phyloP scores from a whole-genome alignment of 2,113 vertebrate genomes.

The Neodon shergylaensis region DNA sequence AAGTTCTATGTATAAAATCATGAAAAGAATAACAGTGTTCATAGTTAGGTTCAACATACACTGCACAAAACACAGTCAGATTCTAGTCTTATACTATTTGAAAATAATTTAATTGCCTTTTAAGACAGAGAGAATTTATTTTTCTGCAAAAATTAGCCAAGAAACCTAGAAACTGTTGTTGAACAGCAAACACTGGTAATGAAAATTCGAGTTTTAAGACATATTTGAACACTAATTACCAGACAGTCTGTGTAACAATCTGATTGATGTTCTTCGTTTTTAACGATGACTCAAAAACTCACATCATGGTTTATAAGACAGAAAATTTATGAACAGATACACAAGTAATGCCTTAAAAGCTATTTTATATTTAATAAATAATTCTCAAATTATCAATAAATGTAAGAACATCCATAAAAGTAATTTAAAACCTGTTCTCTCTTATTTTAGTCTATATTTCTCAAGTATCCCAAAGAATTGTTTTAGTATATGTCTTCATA shows the following conservation, averaged over 20 bases:
- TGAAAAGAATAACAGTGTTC: constrained; percentile 22
- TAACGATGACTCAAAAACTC: not conserved
- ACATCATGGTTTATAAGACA: not conserved
- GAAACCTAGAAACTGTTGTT: not conserved
- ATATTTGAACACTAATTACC: not conserved
- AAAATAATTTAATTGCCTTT: not conserved
- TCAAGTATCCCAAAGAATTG: not conserved
- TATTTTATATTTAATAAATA: constrained; percentile 49
- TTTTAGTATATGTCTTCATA: constrained; percentile 11
- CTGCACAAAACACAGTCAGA: constrained; percentile 9
- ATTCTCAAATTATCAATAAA: constrained; percentile 41
- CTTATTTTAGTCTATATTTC: constrained; percentile 31
- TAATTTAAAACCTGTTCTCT: constrained; percentile 15
- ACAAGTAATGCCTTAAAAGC: constrained; percentile 13
- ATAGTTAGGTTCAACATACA: constrained; percentile 10
- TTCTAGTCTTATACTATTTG: not conserved
- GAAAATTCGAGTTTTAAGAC: constrained; percentile 37
- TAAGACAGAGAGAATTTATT: not conserved
- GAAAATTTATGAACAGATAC: not conserved
- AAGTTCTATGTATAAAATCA: constrained; percentile 36
- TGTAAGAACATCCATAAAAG: constrained; percentile 21
- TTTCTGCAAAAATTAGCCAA: not conserved
- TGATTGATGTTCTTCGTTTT: not conserved
- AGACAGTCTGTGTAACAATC: not conserved
- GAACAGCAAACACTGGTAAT: not conserved